Percentiles rank a stretch among this genome's conserved stretches.
These are phyloP conservation scores for Drosophila pseudoobscura DNA, from an alignment of 1,140 invertebrate species.

Conservation along the genomic window DNA sequence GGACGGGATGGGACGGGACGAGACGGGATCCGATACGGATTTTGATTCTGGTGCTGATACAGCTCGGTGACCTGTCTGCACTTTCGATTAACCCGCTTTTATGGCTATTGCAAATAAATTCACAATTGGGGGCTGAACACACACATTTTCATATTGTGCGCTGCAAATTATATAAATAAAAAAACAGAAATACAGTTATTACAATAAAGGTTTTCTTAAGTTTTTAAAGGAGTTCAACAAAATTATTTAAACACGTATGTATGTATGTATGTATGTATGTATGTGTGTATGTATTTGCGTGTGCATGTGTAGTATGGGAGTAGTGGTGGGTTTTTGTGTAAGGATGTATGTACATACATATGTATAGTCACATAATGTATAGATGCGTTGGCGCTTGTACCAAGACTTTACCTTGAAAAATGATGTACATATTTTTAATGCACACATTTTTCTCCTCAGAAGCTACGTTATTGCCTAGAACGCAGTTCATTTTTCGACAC, in stretches of 20 bases:
- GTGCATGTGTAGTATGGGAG: background rate
- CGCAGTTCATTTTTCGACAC: too few species aligned
- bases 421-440: too few species aligned
- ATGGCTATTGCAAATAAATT: constrained; percentile 72
- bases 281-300: background rate
- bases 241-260: constrained; percentile 21
- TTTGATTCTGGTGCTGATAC: constrained; percentile 8
- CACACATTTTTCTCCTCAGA: too few species aligned
- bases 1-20: background rate
- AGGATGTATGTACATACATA: background rate
- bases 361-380: too few species aligned
- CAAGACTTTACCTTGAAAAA: too few species aligned
- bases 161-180: constrained; percentile 77
- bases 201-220: constrained; percentile 33
- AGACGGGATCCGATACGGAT: background rate
- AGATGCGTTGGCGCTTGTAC: too few species aligned
- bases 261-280: constrained; percentile 14
- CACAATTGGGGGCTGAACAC: constrained; percentile 72
- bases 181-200: constrained; percentile 72
- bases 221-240: constrained; percentile 5
- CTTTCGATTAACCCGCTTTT: constrained; percentile 74
- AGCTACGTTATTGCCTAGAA: too few species aligned
- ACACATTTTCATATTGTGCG: constrained; percentile 71
- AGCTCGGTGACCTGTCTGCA: constrained; percentile 42
- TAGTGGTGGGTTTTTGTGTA: background rate